phyloP scores from a whole-genome alignment of 2,797 vertebrate genomes.

The Rhinophrynus dorsalis region DNA sequence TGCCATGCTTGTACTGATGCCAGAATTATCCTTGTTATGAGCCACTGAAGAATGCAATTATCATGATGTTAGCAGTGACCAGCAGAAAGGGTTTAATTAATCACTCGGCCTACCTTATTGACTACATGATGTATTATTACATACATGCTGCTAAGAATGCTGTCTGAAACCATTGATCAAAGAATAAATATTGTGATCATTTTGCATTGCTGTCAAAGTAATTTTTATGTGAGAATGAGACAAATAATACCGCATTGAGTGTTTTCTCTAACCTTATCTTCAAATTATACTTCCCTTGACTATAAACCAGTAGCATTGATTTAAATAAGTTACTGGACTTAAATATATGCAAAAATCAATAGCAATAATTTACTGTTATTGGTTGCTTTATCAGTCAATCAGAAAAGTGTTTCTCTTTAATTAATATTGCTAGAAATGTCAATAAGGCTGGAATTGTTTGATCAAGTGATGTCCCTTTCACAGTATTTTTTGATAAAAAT shows the following conservation, averaged over 20 bases:
- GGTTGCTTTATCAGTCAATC: conserved; percentile 69
- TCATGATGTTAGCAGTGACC: no score
- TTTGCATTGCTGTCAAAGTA: neutral
- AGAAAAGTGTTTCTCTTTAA: conserved; percentile 78
- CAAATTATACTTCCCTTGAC: neutral
- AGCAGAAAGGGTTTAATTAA: neutral
- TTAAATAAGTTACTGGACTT: conserved; percentile 28
- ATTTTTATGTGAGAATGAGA: neutral
- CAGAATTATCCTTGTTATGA: no score
- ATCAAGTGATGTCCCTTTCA: conserved; percentile 76
- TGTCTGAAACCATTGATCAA: neutral
- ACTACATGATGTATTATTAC: neutral
- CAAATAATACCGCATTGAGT: neutral
- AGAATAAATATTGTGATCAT: neutral
- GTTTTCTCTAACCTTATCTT: conserved; percentile 21
- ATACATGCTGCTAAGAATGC: neutral
- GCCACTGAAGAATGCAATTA: no score
- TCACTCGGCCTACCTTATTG: neutral
- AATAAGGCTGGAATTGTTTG: conserved; percentile 66
- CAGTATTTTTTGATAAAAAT: conserved; percentile 79
- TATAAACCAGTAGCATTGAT: neutral
- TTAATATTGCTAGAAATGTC: conserved; percentile 81
- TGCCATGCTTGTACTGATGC: no score
- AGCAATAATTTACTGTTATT: conserved; percentile 65
- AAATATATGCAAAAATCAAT: conserved; percentile 24